A percentile compares a stretch with the other conserved stretches of the same genome.
Evolutionary conservation across 2,113 vertebrate genomes (phyloP).

Genomic region (Trinectes maculatus): DNA sequence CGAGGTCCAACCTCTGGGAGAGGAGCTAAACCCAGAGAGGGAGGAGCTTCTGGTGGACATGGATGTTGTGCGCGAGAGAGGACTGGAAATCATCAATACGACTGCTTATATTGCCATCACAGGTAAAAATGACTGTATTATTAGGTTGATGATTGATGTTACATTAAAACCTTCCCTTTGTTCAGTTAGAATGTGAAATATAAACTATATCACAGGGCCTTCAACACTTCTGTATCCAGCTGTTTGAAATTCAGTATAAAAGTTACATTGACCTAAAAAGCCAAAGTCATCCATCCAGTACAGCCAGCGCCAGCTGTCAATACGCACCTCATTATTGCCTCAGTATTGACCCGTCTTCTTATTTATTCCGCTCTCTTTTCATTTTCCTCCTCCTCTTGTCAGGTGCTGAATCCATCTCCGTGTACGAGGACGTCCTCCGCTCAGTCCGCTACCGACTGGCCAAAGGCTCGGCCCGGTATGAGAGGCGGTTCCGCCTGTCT

Average conservation of each 20-base stretch:
- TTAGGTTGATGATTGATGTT: no score
- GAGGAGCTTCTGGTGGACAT: conserved; percentile 92
- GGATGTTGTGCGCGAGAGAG: conserved; percentile 88
- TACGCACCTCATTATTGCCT: conserved; percentile 1
- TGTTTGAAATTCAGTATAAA: conserved; percentile 9
- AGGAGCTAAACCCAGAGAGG: conserved; percentile 91
- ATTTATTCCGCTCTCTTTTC: conserved; percentile 1
- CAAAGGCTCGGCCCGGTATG: conserved; percentile 90
- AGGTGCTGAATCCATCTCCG: conserved; percentile 96
- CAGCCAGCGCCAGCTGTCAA: not conserved
- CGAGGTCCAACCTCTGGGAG: conserved; percentile 92
- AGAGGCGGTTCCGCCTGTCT: conserved; percentile 93
- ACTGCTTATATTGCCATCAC: conserved; percentile 94
- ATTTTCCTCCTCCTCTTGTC: conserved; percentile 11
- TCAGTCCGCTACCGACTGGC: conserved; percentile 89
- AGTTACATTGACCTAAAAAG: not conserved
- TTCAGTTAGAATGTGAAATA: no score
- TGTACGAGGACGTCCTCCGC: conserved; percentile 93
- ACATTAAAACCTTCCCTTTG: no score
- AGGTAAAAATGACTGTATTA: conserved; percentile 85
- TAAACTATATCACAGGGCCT: not conserved
- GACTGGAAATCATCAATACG: conserved; percentile 93
- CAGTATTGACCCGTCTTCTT: conserved; percentile 18
- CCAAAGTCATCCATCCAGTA: conserved; percentile 11
- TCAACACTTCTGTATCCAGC: not conserved